Evolutionary conservation across 1,140 invertebrate species (phyloP).

Genomic region (Episyrphus balteatus): DNA sequence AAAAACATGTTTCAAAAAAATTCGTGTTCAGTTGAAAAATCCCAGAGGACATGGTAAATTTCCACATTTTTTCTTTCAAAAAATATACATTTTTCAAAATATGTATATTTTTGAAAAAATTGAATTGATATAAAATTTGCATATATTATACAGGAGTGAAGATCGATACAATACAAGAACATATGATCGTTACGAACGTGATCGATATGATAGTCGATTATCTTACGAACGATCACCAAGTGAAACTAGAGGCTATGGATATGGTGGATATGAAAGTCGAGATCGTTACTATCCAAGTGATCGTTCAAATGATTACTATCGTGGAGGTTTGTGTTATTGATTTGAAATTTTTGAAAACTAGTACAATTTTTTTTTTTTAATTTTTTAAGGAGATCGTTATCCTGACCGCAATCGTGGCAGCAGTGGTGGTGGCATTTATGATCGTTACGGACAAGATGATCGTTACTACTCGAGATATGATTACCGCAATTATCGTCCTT

Average conservation of each 20-base stretch:
- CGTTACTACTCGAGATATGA: conserved; percentile 35
- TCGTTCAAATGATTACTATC: conserved; percentile 22
- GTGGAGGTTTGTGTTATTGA: conserved; percentile 10
- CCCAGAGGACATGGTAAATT: not conserved
- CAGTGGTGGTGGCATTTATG: conserved; percentile 21
- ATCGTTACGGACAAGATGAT: conserved; percentile 22
- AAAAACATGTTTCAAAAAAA: no score
- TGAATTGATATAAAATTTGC: not conserved
- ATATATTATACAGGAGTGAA: conserved; percentile 11
- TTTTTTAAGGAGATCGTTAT: conserved; percentile 21
- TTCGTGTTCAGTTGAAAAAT: no score
- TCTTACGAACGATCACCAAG: conserved; percentile 26
- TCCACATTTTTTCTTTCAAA: not conserved
- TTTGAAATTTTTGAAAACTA: not conserved
- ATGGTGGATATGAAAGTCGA: conserved; percentile 31
- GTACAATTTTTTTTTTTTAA: not conserved
- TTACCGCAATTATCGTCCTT: conserved; percentile 37
- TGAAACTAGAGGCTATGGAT: conserved; percentile 5
- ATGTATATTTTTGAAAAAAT: no score
- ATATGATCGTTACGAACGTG: conserved; percentile 35
- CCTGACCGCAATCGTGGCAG: conserved; percentile 23
- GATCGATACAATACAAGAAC: conserved; percentile 24
- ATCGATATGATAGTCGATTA: conserved; percentile 21
- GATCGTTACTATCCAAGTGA: conserved; percentile 17
- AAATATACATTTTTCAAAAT: no score